Conservation (phyloP, 2,888 invertebrate species). For the Platynereis dumerilii region DNA sequence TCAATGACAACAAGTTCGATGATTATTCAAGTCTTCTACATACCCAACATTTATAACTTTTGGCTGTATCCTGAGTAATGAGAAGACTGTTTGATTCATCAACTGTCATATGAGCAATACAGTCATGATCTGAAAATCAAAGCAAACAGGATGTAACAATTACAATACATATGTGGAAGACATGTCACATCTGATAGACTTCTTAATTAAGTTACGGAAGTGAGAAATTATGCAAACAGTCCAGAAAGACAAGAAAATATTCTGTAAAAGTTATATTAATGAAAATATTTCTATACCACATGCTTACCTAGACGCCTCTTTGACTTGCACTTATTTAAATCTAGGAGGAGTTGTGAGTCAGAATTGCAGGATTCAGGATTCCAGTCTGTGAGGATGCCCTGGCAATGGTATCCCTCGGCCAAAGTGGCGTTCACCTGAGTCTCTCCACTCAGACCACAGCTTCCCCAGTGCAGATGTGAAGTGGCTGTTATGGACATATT, state of each 20-base stretch:
- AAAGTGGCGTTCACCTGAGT: conserved; percentile 23
- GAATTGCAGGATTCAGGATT: conserved; percentile 22
- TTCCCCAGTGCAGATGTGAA: conserved; percentile 18
- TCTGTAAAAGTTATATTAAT: too few species aligned
- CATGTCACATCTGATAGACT: too few species aligned
- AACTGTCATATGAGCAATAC: conserved; percentile 27
- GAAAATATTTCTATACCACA: too few species aligned
- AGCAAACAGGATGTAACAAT: too few species aligned
- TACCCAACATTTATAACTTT: too few species aligned
- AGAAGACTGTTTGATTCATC: conserved; percentile 28
- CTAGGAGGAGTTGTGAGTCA: conserved; percentile 20
- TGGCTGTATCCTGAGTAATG: conserved; percentile 29
- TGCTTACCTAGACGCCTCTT: conserved; percentile 6
- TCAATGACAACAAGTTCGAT: too few species aligned
- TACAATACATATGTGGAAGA: too few species aligned
- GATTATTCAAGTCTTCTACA: too few species aligned
- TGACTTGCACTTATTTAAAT: conserved; percentile 10
- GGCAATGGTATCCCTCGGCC: conserved; percentile 19
- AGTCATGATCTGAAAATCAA: conserved; percentile 26
- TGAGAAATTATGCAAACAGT: too few species aligned
- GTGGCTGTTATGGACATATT: too few species aligned
- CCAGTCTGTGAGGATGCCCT: conserved; percentile 27
- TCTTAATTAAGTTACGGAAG: too few species aligned
- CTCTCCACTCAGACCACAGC: conserved; percentile 26
- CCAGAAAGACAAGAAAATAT: too few species aligned